Conservation (phyloP, 1,140 invertebrate species). For the Apis dorsata region DNA sequence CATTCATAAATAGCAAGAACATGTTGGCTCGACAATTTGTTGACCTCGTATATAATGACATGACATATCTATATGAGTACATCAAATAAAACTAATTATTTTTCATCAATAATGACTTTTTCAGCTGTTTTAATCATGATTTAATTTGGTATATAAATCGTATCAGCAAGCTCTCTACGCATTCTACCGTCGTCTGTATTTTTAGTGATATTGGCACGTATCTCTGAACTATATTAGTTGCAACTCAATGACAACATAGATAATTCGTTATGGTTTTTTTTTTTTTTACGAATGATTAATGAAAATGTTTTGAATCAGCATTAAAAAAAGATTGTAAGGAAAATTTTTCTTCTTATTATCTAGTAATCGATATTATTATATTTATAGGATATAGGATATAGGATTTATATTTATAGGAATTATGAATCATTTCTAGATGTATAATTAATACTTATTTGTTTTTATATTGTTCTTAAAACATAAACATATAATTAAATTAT, state of each 20-base stretch:
- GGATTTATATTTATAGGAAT: neutral
- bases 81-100: neutral
- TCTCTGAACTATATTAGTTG: slow-evolving; percentile 29
- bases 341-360: slow-evolving; percentile 22
- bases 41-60: slow-evolving; percentile 1
- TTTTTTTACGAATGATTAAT: slow-evolving; percentile 27
- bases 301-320: neutral
- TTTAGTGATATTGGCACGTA: slow-evolving; percentile 67
- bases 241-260: neutral
- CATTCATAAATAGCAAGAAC: neutral
- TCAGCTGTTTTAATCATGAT: slow-evolving; percentile 48
- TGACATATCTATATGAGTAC: neutral
- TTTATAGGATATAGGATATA: neutral
- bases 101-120: neutral
- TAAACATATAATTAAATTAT: neutral
- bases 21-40: slow-evolving; percentile 9
- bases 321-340: neutral
- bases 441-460: neutral
- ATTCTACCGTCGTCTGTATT: slow-evolving; percentile 49
- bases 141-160: slow-evolving; percentile 58
- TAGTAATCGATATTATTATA: neutral
- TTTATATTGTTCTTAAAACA: neutral
- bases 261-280: neutral
- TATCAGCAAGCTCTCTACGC: slow-evolving; percentile 9
- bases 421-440: neutral